phyloP scores from a whole-genome alignment of 2,888 invertebrate genomes.

The Athetis lepigone region DNA sequence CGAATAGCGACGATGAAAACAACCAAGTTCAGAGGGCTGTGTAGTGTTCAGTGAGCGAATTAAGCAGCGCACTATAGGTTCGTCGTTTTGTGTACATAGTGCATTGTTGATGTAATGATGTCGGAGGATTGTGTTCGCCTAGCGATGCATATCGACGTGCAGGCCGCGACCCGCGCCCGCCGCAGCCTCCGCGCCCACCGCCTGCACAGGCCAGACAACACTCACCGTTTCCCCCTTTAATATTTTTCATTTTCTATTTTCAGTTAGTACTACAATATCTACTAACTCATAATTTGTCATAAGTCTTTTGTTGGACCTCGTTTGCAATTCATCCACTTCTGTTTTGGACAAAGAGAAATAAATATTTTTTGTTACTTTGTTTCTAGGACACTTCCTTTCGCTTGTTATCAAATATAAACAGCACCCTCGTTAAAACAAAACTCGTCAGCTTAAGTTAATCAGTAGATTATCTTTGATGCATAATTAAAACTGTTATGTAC shows the following conservation, averaged over 20 bases:
- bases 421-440: slow-evolving; percentile 8
- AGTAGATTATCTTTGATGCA: slow-evolving; percentile 6
- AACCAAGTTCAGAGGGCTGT: slow-evolving; percentile 50
- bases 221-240: slow-evolving; percentile 29
- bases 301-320: slow-evolving; percentile 28
- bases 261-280: slow-evolving; percentile 17
- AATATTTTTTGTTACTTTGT: slow-evolving; percentile 13
- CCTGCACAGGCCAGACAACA: slow-evolving; percentile 26
- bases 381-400: slow-evolving; percentile 21
- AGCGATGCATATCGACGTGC: slow-evolving; percentile 72
- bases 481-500: slow-evolving; percentile 1
- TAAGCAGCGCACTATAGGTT: slow-evolving; percentile 49
- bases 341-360: slow-evolving; percentile 3
- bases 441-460: slow-evolving; percentile 7
- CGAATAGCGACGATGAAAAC: slow-evolving; percentile 31
- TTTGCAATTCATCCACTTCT: slow-evolving; percentile 32
- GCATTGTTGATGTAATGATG: slow-evolving; percentile 72
- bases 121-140: slow-evolving; percentile 69
- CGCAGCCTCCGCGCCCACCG: slow-evolving; percentile 12
- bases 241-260: slow-evolving; percentile 46
- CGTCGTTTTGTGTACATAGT: slow-evolving; percentile 43
- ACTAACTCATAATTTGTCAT: slow-evolving; percentile 12
- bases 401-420: slow-evolving; percentile 2
- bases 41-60: slow-evolving; percentile 60
- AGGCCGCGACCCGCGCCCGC: slow-evolving; percentile 12